These are phyloP conservation scores for Cinclus cinclus DNA, from an alignment of 2,113 vertebrate species.

Conservation along the genomic window DNA sequence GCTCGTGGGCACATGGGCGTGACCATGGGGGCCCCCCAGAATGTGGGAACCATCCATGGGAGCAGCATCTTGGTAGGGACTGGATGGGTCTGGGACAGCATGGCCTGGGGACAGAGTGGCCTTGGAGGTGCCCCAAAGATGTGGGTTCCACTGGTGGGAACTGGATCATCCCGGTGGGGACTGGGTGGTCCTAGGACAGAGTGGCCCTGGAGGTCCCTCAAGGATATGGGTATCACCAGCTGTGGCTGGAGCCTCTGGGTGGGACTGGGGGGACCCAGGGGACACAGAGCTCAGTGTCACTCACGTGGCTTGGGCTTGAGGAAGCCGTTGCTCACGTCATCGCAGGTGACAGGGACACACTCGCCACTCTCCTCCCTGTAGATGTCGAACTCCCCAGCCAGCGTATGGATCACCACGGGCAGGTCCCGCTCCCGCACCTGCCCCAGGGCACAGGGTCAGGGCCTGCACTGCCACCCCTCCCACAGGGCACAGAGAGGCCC, in stretches of 20 bases:
- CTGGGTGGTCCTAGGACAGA: no score
- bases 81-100: not conserved
- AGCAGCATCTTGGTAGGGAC: not conserved
- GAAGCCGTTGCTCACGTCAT: conserved; percentile 80
- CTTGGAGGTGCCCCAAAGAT: not conserved
- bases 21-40: not conserved
- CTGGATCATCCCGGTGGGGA: not conserved
- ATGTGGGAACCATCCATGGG: not conserved
- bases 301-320: conserved; percentile 76
- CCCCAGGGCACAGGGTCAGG: not conserved
- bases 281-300: not conserved
- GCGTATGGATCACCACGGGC: conserved; percentile 86
- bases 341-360: conserved; percentile 75
- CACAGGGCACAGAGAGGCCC: accelerated
- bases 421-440: conserved; percentile 94
- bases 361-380: conserved; percentile 90
- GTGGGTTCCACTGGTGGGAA: not conserved
- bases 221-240: accelerated
- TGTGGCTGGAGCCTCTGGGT: not conserved
- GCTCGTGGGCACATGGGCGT: not conserved
- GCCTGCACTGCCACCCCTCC: accelerated
- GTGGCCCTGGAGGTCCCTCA: not conserved
- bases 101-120: not conserved
- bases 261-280: not conserved
- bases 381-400: conserved; percentile 91